Percentiles rank a stretch among this genome's conserved stretches.
Evolutionary conservation across 2,888 invertebrate genomes (phyloP).

Genomic region (Chromoteleia sp.): DNA sequence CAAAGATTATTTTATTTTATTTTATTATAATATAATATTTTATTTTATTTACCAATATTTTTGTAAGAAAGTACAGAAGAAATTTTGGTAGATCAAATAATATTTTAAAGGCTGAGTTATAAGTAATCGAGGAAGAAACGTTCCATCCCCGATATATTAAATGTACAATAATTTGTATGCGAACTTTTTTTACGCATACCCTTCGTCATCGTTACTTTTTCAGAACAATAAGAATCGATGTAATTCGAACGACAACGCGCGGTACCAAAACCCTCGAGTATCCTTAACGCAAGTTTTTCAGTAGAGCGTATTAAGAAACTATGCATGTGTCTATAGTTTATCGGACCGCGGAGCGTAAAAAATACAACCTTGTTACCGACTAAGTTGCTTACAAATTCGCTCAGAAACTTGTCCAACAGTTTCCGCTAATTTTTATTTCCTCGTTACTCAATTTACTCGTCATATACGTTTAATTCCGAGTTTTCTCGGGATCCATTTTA

Average conservation of each 20-base stretch:
- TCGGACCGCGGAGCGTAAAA: constrained; percentile 63
- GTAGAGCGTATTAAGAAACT: constrained; percentile 52
- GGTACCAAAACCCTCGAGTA: constrained; percentile 22
- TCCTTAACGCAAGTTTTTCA: constrained; percentile 27
- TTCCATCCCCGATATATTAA: too few relatives aligned
- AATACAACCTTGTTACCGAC: constrained; percentile 58
- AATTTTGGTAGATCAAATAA: too few relatives aligned
- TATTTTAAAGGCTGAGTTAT: too few relatives aligned
- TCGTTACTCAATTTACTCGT: constrained; percentile 22
- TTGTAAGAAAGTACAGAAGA: too few relatives aligned
- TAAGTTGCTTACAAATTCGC: constrained; percentile 46
- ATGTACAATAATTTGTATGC: too few relatives aligned
- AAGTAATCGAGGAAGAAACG: too few relatives aligned
- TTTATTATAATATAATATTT: too few relatives aligned
- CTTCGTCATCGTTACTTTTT: background rate
- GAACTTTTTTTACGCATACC: too few relatives aligned
- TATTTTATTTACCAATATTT: too few relatives aligned
- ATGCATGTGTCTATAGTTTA: constrained; percentile 44
- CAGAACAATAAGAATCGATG: constrained; percentile 4
- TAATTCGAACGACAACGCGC: constrained; percentile 11
- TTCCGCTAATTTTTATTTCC: constrained; percentile 44
- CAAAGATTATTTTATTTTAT: too few relatives aligned
- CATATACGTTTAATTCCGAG: background rate
- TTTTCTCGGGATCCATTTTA: constrained; percentile 30
- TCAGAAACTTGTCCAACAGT: constrained; percentile 39